Conservation (phyloP, 2,888 invertebrate genomes). For the Sesamia inferens region DNA sequence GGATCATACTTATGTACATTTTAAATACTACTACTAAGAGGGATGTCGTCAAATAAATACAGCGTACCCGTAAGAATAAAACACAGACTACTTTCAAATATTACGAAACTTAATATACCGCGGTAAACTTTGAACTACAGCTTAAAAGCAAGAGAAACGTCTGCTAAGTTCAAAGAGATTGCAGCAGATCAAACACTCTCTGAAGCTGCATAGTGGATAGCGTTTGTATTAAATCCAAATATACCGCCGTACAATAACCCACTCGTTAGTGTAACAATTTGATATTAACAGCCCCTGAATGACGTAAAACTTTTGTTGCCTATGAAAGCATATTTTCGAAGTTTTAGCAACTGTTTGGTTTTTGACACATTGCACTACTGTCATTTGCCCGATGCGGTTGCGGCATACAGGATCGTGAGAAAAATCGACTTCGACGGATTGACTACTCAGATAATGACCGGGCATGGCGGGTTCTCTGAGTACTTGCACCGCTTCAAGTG, state of each 20-base stretch:
- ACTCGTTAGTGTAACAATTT: not conserved
- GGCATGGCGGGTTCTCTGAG: no score
- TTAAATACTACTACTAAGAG: no score
- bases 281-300: not conserved
- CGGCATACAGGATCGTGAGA: no score
- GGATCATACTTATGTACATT: no score
- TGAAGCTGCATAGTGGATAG: constrained; percentile 7
- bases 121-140: not conserved
- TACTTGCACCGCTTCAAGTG: no score
- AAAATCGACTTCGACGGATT: no score
- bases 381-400: no score
- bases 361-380: no score
- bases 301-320: no score
- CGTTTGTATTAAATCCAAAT: not conserved
- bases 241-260: not conserved
- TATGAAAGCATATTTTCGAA: no score
- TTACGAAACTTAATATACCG: not conserved
- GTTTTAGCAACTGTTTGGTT: no score
- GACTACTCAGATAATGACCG: no score
- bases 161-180: constrained; percentile 12
- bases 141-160: not conserved
- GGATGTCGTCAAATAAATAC: not conserved
- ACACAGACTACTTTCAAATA: not conserved
- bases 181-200: not conserved
- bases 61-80: not conserved